A percentile compares a stretch with the other conserved stretches of the same genome.
Conservation (phyloP, 2,888 invertebrate species). For the Loripinus fragilis region DNA sequence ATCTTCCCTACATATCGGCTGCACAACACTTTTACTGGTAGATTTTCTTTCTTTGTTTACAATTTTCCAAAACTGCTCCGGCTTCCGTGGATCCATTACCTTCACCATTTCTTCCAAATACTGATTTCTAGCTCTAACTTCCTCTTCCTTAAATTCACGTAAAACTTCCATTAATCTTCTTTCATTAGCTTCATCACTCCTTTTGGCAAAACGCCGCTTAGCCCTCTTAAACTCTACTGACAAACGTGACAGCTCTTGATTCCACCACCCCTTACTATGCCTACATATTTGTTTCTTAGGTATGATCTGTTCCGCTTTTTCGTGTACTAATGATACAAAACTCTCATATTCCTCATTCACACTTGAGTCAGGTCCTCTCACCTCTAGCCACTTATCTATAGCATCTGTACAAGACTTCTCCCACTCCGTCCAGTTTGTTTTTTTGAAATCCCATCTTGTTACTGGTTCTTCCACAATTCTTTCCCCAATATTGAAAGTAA, state of each 20-base stretch:
- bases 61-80: conserved; percentile 19
- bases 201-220: conserved; percentile 5
- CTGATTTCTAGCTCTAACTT: background rate
- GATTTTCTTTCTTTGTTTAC: conserved; percentile 10
- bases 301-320: background rate
- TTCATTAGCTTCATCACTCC: conserved; percentile 9
- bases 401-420: no score
- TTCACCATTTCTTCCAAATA: background rate
- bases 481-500: no score
- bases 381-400: no score
- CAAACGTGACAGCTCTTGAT: no score
- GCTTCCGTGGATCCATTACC: background rate
- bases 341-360: background rate
- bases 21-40: background rate
- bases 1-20: conserved; percentile 18
- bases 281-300: conserved; percentile 23
- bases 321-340: background rate
- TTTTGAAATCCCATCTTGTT: no score
- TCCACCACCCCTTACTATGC: no score
- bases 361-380: no score
- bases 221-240: no score
- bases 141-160: conserved; percentile 1
- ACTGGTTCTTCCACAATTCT: no score
- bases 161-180: background rate
- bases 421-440: no score